These are phyloP conservation scores for Chaetogeoica ovagalla DNA, from an alignment of 2,888 invertebrate species.

Conservation along the genomic window DNA sequence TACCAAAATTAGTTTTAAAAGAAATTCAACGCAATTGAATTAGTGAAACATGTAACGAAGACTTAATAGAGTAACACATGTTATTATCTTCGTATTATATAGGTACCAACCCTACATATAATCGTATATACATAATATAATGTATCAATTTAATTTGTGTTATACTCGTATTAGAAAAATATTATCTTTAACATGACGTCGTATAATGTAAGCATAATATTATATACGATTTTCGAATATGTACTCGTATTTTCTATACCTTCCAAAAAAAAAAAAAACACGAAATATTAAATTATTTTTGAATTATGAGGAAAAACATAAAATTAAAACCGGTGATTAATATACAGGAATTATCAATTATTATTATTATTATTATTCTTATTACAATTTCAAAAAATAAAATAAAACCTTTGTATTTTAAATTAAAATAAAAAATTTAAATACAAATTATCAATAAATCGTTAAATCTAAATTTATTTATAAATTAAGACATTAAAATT, in stretches of 20 bases:
- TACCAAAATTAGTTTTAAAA: not conserved
- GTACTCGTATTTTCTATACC: not conserved
- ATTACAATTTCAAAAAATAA: not conserved
- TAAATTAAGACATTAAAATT: not conserved
- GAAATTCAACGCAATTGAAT: not conserved
- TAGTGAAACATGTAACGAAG: conserved; percentile 18
- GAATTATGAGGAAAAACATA: not conserved
- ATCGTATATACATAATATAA: no score
- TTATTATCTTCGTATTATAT: conserved; percentile 2
- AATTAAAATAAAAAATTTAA: not conserved
- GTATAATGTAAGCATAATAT: not conserved
- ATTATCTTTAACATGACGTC: not conserved
- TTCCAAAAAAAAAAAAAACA: not conserved
- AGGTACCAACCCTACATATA: not conserved
- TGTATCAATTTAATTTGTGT: not conserved
- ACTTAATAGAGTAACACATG: not conserved
- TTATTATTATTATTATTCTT: conserved; percentile 1
- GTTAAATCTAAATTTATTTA: not conserved
- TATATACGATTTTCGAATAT: not conserved
- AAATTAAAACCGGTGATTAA: not conserved
- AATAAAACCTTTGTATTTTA: not conserved
- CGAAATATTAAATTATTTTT: not conserved
- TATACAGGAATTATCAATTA: not conserved
- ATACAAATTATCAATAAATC: not conserved
- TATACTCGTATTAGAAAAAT: not conserved